phyloP scores from a whole-genome alignment of 92 coral and sea anemone genomes.

The Porites divaricata region DNA sequence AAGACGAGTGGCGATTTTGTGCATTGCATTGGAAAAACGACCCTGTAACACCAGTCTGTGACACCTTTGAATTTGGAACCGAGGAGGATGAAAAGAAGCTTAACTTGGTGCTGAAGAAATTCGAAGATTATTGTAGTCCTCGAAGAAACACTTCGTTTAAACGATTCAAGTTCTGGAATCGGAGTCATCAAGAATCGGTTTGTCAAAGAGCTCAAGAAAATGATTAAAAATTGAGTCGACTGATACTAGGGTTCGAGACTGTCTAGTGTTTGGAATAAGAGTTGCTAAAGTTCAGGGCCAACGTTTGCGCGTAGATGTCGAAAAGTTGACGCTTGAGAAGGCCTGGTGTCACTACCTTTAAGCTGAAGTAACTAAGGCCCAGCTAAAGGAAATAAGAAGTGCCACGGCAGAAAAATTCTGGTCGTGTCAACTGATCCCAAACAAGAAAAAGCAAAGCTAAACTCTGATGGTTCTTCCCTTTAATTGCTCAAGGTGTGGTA shows the following conservation, averaged over 20 bases:
- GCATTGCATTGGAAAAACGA: constrained; percentile 36
- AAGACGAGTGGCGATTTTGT: background rate
- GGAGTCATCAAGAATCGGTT: constrained; percentile 46
- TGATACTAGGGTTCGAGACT: constrained; percentile 34
- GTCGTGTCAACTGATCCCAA: background rate
- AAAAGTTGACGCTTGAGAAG: background rate
- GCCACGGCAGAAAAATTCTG: background rate
- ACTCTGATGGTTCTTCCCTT: background rate
- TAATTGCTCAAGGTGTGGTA: constrained; percentile 21
- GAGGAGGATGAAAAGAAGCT: constrained; percentile 28
- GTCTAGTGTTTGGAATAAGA: constrained; percentile 30
- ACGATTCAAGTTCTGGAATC: constrained; percentile 46
- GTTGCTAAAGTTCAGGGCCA: constrained; percentile 19
- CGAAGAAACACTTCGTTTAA: constrained; percentile 47
- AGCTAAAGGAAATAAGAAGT: background rate
- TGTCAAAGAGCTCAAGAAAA: constrained; percentile 41
- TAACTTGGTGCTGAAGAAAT: constrained; percentile 13
- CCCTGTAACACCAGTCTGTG: constrained; percentile 37
- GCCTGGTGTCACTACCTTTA: background rate
- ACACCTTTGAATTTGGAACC: constrained; percentile 31
- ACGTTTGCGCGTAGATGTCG: background rate
- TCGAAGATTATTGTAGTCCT: constrained; percentile 23
- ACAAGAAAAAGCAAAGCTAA: background rate
- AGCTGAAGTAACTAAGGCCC: background rate
- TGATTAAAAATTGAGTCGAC: constrained; percentile 28